Conservation (phyloP, 2,797 vertebrate genomes). For the Catharus ustulatus region DNA sequence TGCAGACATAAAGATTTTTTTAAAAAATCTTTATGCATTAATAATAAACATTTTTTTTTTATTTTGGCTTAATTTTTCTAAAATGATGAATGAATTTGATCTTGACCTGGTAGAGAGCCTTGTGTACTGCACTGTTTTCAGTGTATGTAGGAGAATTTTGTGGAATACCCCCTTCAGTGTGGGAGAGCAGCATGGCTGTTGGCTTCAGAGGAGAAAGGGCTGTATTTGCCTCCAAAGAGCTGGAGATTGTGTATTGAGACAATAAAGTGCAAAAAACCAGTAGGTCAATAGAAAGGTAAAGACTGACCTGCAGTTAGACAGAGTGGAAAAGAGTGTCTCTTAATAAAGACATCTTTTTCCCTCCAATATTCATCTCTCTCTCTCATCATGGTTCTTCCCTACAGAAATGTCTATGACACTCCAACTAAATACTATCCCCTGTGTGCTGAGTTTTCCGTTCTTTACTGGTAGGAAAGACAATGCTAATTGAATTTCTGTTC, state of each 20-base stretch:
- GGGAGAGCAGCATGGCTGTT: background rate
- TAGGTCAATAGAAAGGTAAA: background rate
- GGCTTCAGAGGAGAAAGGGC: background rate
- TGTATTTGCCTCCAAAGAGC: background rate
- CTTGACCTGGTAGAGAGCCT: background rate
- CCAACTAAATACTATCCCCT: background rate
- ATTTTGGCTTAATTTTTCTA: background rate
- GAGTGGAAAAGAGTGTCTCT: background rate
- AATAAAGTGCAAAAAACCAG: background rate
- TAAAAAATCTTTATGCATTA: background rate
- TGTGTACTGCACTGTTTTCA: background rate
- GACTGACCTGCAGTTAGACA: background rate
- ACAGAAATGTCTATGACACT: background rate
- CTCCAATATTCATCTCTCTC: background rate
- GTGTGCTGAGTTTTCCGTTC: background rate
- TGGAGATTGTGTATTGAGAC: background rate
- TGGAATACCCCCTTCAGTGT: fast-evolving
- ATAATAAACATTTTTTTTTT: fast-evolving
- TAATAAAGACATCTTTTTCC: background rate
- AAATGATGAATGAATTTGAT: background rate
- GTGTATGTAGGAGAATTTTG: background rate
- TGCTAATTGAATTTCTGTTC: background rate
- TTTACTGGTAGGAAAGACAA: background rate
- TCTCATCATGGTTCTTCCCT: background rate
- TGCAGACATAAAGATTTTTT: background rate